Conservation (phyloP, 2,113 vertebrate species). For the Osmerus eperlanus region DNA sequence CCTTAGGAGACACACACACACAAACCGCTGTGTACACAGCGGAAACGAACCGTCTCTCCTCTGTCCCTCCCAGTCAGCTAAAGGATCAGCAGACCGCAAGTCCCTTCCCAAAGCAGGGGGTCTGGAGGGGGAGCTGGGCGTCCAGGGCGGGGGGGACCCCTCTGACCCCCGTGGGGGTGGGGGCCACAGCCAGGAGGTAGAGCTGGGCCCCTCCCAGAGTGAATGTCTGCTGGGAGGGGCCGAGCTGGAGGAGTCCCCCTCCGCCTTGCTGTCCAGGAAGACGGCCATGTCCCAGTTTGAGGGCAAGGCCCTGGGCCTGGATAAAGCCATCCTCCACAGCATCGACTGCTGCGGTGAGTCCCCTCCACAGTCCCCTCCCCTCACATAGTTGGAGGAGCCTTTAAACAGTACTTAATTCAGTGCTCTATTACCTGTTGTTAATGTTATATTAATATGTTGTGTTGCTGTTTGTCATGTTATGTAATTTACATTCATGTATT, state of each 20-base stretch:
- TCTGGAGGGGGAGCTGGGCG: conserved; percentile 83
- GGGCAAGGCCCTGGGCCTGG: conserved; percentile 92
- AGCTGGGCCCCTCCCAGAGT: conserved; percentile 4
- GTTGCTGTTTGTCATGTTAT: no score
- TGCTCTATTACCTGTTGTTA: no score
- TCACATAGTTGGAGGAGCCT: no score
- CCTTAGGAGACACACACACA: background rate
- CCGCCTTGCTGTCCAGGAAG: conserved; percentile 3
- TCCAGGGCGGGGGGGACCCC: conserved; percentile 73
- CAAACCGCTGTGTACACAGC: background rate
- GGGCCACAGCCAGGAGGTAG: background rate
- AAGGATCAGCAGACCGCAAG: conserved; percentile 87
- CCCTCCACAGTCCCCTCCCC: no score
- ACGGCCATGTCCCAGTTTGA: conserved; percentile 82
- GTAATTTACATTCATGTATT: no score
- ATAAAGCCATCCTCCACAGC: conserved; percentile 96
- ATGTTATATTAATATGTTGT: no score
- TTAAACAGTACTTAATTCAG: no score
- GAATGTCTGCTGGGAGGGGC: background rate
- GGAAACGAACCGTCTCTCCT: background rate
- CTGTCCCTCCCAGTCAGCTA: conserved; percentile 79
- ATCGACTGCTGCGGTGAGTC: conserved; percentile 94
- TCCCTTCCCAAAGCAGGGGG: conserved; percentile 77
- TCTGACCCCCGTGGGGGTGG: conserved; percentile 40
- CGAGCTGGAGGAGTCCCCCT: conserved; percentile 8